Conservation (phyloP, 2,888 invertebrate species). For the Ischnura elegans region DNA sequence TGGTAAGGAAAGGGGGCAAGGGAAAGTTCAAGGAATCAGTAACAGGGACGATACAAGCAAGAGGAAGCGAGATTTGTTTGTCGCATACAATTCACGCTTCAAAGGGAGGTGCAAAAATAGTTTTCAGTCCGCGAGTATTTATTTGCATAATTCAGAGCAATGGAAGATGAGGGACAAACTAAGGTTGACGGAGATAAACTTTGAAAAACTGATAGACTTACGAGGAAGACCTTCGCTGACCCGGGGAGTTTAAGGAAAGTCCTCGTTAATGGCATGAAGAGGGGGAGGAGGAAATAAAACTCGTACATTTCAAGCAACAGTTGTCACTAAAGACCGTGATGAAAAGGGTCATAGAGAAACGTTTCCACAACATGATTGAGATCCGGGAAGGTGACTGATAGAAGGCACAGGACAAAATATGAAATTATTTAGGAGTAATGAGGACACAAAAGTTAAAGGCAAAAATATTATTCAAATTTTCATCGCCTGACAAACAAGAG, state of each 20-base stretch:
- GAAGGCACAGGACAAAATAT: no score
- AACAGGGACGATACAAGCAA: neutral
- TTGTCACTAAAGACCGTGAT: neutral
- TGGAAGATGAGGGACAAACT: neutral
- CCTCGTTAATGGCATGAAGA: neutral
- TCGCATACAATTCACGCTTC: neutral
- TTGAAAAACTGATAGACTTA: neutral
- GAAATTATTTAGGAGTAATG: no score
- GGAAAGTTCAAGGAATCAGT: slow-evolving; percentile 5
- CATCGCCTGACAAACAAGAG: no score
- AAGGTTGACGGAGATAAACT: neutral
- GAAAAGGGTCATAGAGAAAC: no score
- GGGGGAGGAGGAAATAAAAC: neutral
- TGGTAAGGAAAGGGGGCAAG: neutral
- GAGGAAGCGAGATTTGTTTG: neutral
- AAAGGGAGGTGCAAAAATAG: neutral
- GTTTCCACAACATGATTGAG: no score
- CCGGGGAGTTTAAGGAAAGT: neutral
- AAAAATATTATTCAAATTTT: no score
- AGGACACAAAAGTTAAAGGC: no score
- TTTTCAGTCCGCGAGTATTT: no score
- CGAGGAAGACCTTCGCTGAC: neutral
- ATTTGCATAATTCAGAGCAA: neutral
- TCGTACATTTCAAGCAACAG: neutral
- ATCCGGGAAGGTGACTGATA: no score